Evolutionary conservation across 2,797 vertebrate genomes (phyloP), one percentile per base, ranked within the genome.

Genomic region (Ibycter americanus): DNA sequence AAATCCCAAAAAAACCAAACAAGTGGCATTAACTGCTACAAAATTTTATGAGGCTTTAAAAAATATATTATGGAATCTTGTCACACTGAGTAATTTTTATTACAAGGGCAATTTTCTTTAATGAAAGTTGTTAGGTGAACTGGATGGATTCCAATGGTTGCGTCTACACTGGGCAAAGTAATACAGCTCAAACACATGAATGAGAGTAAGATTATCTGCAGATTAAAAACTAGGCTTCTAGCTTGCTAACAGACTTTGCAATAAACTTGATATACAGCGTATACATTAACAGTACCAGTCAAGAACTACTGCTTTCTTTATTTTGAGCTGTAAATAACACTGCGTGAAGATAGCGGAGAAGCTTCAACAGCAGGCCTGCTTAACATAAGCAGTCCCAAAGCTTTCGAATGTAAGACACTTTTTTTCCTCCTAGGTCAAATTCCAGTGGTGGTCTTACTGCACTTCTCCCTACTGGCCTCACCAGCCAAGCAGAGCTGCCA

Each of bases 71-170:
- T 36, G 55, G 84, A 92, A 91, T 83, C 94, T 92, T 95, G 90
- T 95, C 89, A 96, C 93, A 95, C 76, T 85, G 78, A 96, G 79
- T 94, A 92, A 90, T 97, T 96, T 96, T 97, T 96, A 97, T 95
- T 95, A 86, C 82, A 88, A 96, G 92, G 79, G 80, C 89, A 91
- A 93, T 97, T 94, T 96, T 95, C 87, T 87, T 93, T 96, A 97
- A 94, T 94, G 93, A 91, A 97, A 88, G 80, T 93, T 96, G 94
- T 90, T 95, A 86, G 94, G 95, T 90, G 80, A 94, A 85, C 89
- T 96, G 94, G 97, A 97, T 68, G 44, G 58, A 92, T 95, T 97
- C 95, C 95, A 97, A 18, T 46, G 36, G 46, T 82, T 94, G 51
- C 7, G 38, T 36, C 68, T 92, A 87, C 26, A 5, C 68, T 38